Conservation (phyloP, 2,113 vertebrate genomes). For the Machaerirhynchus nigripectus region DNA sequence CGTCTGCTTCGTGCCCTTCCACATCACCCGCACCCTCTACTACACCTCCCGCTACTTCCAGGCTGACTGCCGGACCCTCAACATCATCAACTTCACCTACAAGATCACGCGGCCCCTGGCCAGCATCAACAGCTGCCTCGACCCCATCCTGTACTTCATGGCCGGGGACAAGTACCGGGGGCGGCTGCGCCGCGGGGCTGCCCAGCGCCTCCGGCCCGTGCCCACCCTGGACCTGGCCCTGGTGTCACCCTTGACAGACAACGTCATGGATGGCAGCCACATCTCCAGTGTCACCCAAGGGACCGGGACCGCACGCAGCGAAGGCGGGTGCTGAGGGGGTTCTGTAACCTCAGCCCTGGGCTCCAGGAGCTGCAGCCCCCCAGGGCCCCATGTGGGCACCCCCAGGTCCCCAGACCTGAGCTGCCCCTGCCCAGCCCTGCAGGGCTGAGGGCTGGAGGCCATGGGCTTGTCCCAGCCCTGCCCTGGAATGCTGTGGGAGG, state of each 20-base stretch:
- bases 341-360: background rate
- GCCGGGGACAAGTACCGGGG: constrained; percentile 84
- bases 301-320: rapidly evolving
- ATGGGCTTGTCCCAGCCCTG: background rate
- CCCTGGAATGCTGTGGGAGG: rapidly evolving
- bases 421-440: background rate
- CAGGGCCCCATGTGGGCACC: rapidly evolving
- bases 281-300: rapidly evolving
- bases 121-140: constrained; percentile 91
- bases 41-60: constrained; percentile 81
- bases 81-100: constrained; percentile 87
- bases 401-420: background rate
- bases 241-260: background rate
- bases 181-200: constrained; percentile 62
- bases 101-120: constrained; percentile 92
- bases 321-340: background rate
- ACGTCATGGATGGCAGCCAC: rapidly evolving
- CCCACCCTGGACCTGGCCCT: background rate
- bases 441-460: background rate
- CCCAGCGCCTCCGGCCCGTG: background rate
- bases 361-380: background rate
- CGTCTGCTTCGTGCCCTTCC: constrained; percentile 91
- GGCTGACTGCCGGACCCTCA: constrained; percentile 78
- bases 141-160: constrained; percentile 91
- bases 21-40: constrained; percentile 89